Percentiles rank a stretch among this genome's conserved stretches.
Conservation (phyloP, 2,888 invertebrate species). For the Polylopha cassiicola region DNA sequence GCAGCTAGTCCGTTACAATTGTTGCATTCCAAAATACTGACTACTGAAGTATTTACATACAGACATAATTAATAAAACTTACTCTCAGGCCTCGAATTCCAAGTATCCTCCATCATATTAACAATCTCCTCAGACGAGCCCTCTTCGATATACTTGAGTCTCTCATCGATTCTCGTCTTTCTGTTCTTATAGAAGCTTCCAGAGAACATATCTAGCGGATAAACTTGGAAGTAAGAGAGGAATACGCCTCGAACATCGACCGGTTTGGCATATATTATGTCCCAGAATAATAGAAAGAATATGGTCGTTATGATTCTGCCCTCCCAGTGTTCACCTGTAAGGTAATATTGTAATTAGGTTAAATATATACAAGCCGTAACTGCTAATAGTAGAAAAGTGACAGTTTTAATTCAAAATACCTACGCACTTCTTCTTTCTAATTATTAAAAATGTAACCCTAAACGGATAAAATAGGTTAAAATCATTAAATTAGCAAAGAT, state of each 20-base stretch:
- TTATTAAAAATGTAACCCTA: no score
- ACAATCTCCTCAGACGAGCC: constrained; percentile 54
- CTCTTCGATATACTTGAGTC: constrained; percentile 54
- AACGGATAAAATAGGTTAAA: not conserved
- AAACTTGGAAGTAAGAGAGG: constrained; percentile 79
- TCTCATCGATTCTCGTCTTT: constrained; percentile 74
- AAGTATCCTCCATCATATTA: constrained; percentile 54
- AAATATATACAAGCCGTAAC: no score
- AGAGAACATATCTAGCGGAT: constrained; percentile 84
- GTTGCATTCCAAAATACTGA: no score
- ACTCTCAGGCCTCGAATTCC: constrained; percentile 69
- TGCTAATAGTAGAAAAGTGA: no score
- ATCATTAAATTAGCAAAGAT: not conserved
- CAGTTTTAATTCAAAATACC: no score
- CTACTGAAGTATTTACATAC: no score
- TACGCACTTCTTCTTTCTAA: no score
- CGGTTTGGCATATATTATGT: constrained; percentile 80
- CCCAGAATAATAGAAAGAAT: constrained; percentile 86
- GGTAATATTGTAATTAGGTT: not conserved
- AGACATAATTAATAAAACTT: constrained; percentile 30
- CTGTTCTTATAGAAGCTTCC: constrained; percentile 82
- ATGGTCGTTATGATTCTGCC: constrained; percentile 79
- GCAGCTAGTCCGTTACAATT: no score
- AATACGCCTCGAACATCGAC: constrained; percentile 76
- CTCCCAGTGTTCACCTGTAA: constrained; percentile 84